Evolutionary conservation across 2,113 vertebrate genomes (phyloP).

Genomic region (Choloepus hoffmanni): DNA sequence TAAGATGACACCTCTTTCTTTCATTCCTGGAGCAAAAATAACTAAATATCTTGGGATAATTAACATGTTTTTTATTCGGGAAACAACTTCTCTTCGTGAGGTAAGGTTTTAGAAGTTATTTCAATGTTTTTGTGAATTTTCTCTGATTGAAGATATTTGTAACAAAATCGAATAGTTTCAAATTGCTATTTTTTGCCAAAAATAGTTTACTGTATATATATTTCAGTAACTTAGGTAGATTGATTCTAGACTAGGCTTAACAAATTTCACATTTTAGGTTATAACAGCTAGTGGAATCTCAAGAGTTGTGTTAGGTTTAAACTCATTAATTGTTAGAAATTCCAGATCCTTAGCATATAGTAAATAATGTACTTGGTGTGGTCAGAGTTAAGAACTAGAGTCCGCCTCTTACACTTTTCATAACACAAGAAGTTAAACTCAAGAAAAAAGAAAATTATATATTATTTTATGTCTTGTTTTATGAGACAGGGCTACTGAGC

Average conservation of each 20-base stretch:
- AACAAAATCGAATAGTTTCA: neutral
- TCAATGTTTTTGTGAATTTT: neutral
- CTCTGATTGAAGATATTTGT: neutral
- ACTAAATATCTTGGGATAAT: slow-evolving; percentile 99
- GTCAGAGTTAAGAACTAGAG: neutral
- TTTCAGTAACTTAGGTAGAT: neutral
- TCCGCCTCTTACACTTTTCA: neutral
- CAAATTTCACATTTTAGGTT: neutral
- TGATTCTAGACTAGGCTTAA: neutral
- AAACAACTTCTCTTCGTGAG: slow-evolving; percentile 98
- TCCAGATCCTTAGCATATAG: neutral
- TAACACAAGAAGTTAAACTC: slow-evolving; percentile 20
- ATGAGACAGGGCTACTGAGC: neutral
- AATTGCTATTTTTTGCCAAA: neutral
- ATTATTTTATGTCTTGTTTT: neutral
- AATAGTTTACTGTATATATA: neutral
- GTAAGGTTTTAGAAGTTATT: slow-evolving; percentile 83
- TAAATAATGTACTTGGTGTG: neutral
- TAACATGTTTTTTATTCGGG: slow-evolving; percentile 99
- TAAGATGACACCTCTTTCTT: slow-evolving; percentile 99
- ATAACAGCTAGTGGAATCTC: neutral
- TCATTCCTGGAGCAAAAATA: slow-evolving; percentile 96
- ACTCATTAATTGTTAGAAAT: slow-evolving; percentile 37
- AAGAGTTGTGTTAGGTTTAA: slow-evolving; percentile 38
- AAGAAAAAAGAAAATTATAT: neutral